These are phyloP conservation scores for Smithornis capensis DNA, from an alignment of 2,113 vertebrate genomes.

Conservation along the genomic window DNA sequence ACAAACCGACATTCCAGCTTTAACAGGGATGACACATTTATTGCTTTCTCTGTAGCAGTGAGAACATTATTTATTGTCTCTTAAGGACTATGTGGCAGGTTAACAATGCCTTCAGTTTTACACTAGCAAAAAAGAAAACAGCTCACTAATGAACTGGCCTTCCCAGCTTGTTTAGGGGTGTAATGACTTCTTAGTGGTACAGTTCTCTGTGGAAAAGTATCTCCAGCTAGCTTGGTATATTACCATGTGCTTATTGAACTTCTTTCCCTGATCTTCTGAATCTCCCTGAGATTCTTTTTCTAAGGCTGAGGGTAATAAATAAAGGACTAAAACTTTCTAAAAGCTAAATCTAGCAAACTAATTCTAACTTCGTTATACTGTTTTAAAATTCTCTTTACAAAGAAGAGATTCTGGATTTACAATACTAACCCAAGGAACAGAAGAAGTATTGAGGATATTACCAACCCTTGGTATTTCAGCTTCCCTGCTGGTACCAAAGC, in stretches of 20 bases:
- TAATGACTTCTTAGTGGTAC: conserved; percentile 48
- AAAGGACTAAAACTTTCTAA: background rate
- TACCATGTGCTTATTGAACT: background rate
- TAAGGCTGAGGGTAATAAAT: background rate
- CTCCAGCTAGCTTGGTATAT: background rate
- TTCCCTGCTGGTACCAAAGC: conserved; percentile 65
- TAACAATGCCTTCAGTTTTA: conserved; percentile 53
- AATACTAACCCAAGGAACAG: background rate
- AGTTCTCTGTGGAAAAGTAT: background rate
- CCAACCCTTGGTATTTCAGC: background rate
- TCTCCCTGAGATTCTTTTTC: background rate
- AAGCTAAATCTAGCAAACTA: background rate
- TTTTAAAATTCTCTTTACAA: background rate
- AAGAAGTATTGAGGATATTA: background rate
- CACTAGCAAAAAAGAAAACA: conserved; percentile 19
- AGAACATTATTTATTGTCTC: conserved; percentile 61
- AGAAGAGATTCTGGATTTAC: background rate
- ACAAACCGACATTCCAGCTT: conserved; percentile 13
- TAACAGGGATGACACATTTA: conserved; percentile 55
- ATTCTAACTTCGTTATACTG: background rate
- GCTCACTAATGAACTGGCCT: conserved; percentile 45
- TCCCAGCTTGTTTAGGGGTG: background rate
- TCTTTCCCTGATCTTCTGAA: background rate
- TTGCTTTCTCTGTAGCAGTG: conserved; percentile 31
- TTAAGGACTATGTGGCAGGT: conserved; percentile 51